Percentiles rank a stretch among this genome's conserved stretches.
Evolutionary conservation across 2,888 invertebrate genomes (phyloP).

Genomic region (Amphipyra tragopoginis): DNA sequence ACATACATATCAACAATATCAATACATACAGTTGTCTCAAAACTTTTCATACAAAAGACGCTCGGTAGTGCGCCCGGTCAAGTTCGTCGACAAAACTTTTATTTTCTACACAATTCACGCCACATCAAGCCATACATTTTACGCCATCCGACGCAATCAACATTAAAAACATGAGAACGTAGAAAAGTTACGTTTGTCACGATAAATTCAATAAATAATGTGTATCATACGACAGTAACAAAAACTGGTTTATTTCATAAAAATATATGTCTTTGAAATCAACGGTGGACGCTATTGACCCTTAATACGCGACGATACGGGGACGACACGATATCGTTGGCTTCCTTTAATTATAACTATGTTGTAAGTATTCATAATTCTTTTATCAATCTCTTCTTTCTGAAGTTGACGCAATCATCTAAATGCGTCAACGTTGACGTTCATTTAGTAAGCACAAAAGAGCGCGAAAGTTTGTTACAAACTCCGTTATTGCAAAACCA

Average conservation of each 20-base stretch:
- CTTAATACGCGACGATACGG: not conserved
- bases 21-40: not conserved
- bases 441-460: no score
- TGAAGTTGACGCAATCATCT: no score
- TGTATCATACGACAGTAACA: not conserved
- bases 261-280: slow-evolving; percentile 4
- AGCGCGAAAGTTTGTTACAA: not conserved
- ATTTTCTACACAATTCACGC: slow-evolving; percentile 9
- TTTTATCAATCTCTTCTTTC: no score
- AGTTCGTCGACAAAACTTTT: not conserved
- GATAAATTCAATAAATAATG: not conserved
- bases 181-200: slow-evolving; percentile 1
- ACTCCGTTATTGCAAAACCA: slow-evolving; percentile 1
- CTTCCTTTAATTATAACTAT: not conserved
- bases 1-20: slow-evolving; percentile 8
- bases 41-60: not conserved
- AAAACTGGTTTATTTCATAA: not conserved
- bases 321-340: not conserved
- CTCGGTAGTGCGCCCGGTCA: not conserved
- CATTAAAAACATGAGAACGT: not conserved
- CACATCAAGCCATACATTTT: not conserved
- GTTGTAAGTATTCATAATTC: no score
- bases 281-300: not conserved
- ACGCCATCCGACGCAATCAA: slow-evolving; percentile 9
- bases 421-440: no score